These are phyloP conservation scores for Reinhardtius hippoglossoides DNA, from an alignment of 2,113 vertebrate species.

Conservation along the genomic window DNA sequence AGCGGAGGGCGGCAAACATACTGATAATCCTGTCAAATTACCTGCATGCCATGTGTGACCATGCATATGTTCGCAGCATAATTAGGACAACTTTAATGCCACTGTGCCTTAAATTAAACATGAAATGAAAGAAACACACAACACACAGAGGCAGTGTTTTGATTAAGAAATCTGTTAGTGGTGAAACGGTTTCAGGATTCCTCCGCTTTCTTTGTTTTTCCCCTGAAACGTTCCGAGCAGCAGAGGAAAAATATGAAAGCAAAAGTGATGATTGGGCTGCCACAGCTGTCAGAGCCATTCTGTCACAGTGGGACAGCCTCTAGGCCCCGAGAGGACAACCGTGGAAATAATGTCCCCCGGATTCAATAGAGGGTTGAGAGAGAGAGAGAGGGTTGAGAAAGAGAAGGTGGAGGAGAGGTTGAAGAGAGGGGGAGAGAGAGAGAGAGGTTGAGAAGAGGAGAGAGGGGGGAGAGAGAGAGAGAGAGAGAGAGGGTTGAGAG, in stretches of 20 bases:
- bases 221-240: not conserved
- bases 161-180: not conserved
- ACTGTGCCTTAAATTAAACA: slow-evolving; percentile 19
- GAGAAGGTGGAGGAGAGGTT: no score
- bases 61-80: slow-evolving; percentile 33
- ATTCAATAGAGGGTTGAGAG: slow-evolving; percentile 43
- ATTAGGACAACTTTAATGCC: slow-evolving; percentile 25
- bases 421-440: not conserved
- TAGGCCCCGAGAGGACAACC: slow-evolving; percentile 59
- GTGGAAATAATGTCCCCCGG: slow-evolving; percentile 60
- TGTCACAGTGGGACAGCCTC: slow-evolving; percentile 60
- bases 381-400: slow-evolving; percentile 4
- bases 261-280: slow-evolving; percentile 51
- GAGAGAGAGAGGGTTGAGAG: slow-evolving; percentile 22
- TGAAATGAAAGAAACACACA: not conserved
- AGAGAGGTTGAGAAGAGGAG: slow-evolving; percentile 21
- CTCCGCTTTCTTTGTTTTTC: not conserved
- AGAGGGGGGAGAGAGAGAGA: slow-evolving; percentile 4
- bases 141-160: not conserved
- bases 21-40: slow-evolving; percentile 67
- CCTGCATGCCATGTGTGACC: slow-evolving; percentile 41
- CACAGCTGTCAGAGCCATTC: slow-evolving; percentile 74
- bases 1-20: slow-evolving; percentile 34
- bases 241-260: slow-evolving; percentile 36
- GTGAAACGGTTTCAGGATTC: slow-evolving; percentile 1